phyloP scores from a whole-genome alignment of 2,113 vertebrate species.

The Candoia aspera region DNA sequence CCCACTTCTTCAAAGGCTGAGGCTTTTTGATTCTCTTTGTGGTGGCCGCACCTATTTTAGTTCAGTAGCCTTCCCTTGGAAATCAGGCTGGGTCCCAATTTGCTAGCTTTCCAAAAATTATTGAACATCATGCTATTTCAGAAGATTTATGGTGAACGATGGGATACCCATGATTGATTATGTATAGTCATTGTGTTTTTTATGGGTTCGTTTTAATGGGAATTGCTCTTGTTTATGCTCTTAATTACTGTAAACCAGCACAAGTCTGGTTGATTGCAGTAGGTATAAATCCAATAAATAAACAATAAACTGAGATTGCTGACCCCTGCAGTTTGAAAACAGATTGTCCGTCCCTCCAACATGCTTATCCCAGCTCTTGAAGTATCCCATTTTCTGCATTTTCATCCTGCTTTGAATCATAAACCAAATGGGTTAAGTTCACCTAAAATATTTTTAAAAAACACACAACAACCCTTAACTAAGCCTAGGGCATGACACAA shows the following conservation, averaged over 20 bases:
- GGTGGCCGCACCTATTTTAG: background rate
- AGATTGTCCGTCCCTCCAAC: background rate
- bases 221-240: background rate
- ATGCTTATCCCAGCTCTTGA: background rate
- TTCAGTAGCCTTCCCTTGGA: background rate
- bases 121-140: background rate
- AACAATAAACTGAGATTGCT: background rate
- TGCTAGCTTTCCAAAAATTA: background rate
- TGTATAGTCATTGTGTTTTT: background rate
- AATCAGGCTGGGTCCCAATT: background rate
- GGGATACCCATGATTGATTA: background rate
- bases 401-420: background rate
- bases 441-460: background rate
- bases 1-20: background rate
- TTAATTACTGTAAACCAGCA: background rate
- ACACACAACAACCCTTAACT: background rate
- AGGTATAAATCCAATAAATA: background rate
- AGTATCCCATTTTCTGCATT: background rate
- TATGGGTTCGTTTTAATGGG: background rate
- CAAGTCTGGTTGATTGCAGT: background rate
- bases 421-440: background rate
- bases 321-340: background rate
- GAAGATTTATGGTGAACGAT: background rate
- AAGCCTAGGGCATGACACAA: background rate
- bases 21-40: background rate